These are phyloP conservation scores for Heliconius ismenius DNA, from an alignment of 2,888 invertebrate genomes.

Conservation along the genomic window DNA sequence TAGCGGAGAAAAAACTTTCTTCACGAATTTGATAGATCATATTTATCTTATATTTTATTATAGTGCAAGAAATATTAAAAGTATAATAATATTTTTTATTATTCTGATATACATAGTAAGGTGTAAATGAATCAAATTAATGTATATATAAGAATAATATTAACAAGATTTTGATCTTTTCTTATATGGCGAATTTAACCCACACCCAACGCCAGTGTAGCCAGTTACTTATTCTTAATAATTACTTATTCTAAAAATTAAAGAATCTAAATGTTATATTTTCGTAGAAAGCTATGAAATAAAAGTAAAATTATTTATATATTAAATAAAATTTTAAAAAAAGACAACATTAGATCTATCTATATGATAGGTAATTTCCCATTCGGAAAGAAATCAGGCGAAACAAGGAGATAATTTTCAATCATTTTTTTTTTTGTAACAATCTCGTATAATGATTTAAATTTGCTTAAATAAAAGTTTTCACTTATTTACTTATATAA, in stretches of 20 bases:
- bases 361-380: too few relatives aligned
- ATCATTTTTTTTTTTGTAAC: too few relatives aligned
- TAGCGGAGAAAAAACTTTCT: constrained; percentile 13
- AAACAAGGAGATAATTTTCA: not conserved
- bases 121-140: not conserved
- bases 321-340: not conserved
- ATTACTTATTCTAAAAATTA: too few relatives aligned
- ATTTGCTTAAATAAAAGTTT: too few relatives aligned
- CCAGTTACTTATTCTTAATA: not conserved
- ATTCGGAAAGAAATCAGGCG: not conserved
- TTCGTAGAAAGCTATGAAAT: not conserved
- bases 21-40: not conserved
- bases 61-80: not conserved
- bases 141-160: not conserved
- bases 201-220: not conserved
- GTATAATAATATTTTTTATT: not conserved
- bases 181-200: not conserved
- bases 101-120: not conserved
- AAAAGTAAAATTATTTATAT: not conserved
- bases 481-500: too few relatives aligned
- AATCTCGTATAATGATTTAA: too few relatives aligned
- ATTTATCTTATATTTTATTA: not conserved
- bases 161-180: too few relatives aligned
- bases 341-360: not conserved
- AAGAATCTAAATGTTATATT: not conserved